Conservation (phyloP, 2,113 vertebrate species). For the Zosterops japonicus region DNA sequence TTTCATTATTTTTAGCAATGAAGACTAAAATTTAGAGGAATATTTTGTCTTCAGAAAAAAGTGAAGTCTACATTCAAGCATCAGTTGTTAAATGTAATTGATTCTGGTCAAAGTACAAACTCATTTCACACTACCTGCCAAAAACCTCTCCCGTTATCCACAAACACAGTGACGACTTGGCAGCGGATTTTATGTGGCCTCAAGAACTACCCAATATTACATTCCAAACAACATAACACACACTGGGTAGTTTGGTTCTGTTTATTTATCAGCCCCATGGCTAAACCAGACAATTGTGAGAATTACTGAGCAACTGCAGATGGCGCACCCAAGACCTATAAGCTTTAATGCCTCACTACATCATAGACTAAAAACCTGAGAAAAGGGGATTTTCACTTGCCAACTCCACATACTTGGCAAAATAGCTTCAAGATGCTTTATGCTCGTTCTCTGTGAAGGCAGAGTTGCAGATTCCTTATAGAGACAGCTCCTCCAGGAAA, state of each 20-base stretch:
- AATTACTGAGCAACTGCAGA: not conserved
- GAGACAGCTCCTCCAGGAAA: not conserved
- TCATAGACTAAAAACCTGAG: not conserved
- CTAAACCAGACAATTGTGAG: not conserved
- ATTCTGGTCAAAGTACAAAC: not conserved
- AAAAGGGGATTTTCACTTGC: not conserved
- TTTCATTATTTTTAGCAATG: not conserved
- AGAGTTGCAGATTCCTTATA: not conserved
- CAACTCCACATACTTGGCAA: not conserved
- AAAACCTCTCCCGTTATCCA: fast-evolving
- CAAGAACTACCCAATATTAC: not conserved
- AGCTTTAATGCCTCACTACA: not conserved
- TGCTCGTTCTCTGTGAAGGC: fast-evolving
- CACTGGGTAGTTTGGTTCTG: not conserved
- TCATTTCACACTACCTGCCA: not conserved
- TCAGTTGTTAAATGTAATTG: not conserved
- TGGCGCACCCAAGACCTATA: not conserved
- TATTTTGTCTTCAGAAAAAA: not conserved
- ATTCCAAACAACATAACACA: not conserved
- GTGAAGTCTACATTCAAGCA: not conserved
- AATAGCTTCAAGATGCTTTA: not conserved
- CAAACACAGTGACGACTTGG: not conserved
- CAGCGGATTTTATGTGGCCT: not conserved
- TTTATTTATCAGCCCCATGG: not conserved
- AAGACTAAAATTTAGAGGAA: not conserved